Evolutionary conservation across 2,888 invertebrate species (phyloP).

Genomic region (Harpalus rufipes): DNA sequence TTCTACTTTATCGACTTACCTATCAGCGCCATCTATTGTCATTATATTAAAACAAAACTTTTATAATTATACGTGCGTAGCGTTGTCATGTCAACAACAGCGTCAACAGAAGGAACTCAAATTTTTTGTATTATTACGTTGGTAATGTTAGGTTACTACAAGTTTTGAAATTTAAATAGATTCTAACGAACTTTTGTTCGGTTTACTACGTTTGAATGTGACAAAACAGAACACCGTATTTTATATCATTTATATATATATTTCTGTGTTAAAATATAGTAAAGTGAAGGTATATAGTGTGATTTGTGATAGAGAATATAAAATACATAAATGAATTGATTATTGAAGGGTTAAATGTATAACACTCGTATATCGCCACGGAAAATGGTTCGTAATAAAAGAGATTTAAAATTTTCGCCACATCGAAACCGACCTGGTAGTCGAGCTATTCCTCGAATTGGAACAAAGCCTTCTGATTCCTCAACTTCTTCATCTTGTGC

Average conservation of each 20-base stretch:
- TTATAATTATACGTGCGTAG: no score
- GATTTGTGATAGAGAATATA: slow-evolving; percentile 14
- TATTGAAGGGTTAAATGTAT: slow-evolving; percentile 46
- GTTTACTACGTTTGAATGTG: slow-evolving; percentile 35
- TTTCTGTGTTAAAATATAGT: neutral
- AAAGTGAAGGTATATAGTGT: slow-evolving; percentile 38
- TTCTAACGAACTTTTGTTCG: slow-evolving; percentile 54
- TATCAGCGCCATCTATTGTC: no score
- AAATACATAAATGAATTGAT: slow-evolving; percentile 18
- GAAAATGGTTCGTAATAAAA: slow-evolving; percentile 72
- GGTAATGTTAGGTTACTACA: slow-evolving; percentile 31
- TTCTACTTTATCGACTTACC: no score
- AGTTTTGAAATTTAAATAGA: slow-evolving; percentile 40
- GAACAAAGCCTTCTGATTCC: slow-evolving; percentile 25
- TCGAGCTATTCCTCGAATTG: slow-evolving; percentile 59
- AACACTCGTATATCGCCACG: slow-evolving; percentile 39
- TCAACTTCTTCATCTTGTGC: slow-evolving; percentile 71
- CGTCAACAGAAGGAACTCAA: neutral
- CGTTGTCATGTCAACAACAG: no score
- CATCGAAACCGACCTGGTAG: slow-evolving; percentile 68
- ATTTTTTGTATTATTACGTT: slow-evolving; percentile 52
- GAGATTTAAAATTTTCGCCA: slow-evolving; percentile 71
- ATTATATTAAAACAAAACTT: no score
- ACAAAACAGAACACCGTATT: neutral
- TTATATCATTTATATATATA: slow-evolving; percentile 33